Conservation (phyloP, 2,113 vertebrate species). For the Pterophyllum scalare region DNA sequence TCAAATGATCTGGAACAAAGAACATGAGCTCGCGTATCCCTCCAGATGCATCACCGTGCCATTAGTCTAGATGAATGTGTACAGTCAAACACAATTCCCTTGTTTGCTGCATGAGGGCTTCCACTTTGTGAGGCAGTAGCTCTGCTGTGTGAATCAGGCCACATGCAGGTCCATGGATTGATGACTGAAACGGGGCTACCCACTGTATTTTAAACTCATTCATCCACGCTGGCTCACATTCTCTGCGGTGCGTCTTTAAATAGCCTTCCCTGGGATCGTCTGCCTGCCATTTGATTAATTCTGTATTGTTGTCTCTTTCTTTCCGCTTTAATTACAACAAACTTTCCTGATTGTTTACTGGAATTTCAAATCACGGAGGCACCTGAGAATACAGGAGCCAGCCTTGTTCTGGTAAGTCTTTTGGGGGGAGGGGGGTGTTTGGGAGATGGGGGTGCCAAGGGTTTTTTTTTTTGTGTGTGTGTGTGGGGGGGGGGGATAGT, state of each 20-base stretch:
- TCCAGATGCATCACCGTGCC: constrained; percentile 60
- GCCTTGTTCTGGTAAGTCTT: constrained; percentile 48
- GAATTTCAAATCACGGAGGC: constrained; percentile 28
- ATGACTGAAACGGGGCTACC: constrained; percentile 54
- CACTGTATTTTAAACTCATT: constrained; percentile 65
- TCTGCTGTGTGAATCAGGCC: constrained; percentile 52
- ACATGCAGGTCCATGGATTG: constrained; percentile 57
- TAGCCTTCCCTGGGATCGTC: constrained; percentile 53
- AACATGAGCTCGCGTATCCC: constrained; percentile 69
- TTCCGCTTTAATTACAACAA: constrained; percentile 72
- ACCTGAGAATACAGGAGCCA: constrained; percentile 53
- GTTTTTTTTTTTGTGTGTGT: too few species aligned
- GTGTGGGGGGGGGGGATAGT: background rate
- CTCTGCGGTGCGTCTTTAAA: constrained; percentile 63
- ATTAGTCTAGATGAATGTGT: constrained; percentile 74
- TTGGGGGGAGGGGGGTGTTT: background rate
- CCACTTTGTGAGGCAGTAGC: constrained; percentile 54
- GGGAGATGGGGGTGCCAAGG: background rate
- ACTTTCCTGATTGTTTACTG: constrained; percentile 60
- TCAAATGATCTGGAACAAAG: constrained; percentile 76
- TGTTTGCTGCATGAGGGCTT: constrained; percentile 69
- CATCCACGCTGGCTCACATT: constrained; percentile 62
- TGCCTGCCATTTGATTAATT: constrained; percentile 72
- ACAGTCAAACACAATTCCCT: constrained; percentile 64
- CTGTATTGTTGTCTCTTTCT: constrained; percentile 42